A percentile compares a stretch with the other conserved stretches of the same genome.
These are phyloP conservation scores for Diarsia rubi DNA, from an alignment of 2,888 invertebrate genomes.

Conservation along the genomic window DNA sequence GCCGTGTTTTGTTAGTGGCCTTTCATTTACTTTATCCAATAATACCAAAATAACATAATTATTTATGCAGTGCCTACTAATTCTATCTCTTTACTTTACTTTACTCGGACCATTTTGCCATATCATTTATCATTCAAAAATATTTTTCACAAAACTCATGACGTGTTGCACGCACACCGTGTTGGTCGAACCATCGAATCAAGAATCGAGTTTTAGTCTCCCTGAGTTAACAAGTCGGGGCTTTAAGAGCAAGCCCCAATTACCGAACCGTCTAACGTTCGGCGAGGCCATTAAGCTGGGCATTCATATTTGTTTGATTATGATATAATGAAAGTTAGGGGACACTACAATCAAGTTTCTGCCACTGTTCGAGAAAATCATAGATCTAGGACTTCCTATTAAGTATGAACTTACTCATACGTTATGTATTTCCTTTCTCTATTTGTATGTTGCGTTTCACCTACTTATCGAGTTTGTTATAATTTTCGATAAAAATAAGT, in stretches of 20 bases:
- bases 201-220: background rate
- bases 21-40: background rate
- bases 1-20: background rate
- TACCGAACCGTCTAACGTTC: background rate
- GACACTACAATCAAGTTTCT: background rate
- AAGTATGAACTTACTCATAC: background rate
- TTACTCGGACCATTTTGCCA: conserved; percentile 4
- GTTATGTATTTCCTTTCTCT: background rate
- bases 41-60: conserved; percentile 1
- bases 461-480: background rate
- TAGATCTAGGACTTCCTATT: background rate
- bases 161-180: background rate
- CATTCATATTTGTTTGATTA: background rate
- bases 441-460: background rate
- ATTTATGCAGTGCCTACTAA: background rate
- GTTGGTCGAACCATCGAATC: background rate
- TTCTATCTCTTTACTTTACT: no score
- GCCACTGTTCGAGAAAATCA: background rate
- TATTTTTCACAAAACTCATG: background rate
- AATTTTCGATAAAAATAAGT: conserved; percentile 5
- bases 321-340: background rate
- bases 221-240: background rate
- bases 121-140: background rate
- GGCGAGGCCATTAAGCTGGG: background rate
- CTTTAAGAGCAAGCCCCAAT: background rate